Conservation (phyloP, 2,113 vertebrate genomes). For the Ptychochromis oligacanthus region DNA sequence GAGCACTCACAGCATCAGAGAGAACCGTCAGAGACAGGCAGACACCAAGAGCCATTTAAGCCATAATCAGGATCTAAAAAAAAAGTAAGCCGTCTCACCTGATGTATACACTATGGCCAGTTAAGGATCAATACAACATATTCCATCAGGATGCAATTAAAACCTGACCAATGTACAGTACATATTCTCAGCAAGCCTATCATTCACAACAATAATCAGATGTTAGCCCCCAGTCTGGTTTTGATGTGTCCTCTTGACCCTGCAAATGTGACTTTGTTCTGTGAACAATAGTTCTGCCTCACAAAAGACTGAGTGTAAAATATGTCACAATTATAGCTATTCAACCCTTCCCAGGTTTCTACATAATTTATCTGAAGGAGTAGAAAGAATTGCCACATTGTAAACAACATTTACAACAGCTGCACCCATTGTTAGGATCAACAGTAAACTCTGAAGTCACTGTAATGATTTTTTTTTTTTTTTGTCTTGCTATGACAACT, state of each 20-base stretch:
- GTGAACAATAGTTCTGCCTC: constrained; percentile 35
- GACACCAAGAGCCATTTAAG: neutral
- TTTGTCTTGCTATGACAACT: neutral
- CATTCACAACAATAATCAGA: neutral
- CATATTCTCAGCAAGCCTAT: neutral
- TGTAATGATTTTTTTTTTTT: neutral
- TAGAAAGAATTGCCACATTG: constrained; percentile 8
- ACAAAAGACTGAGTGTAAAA: constrained; percentile 17
- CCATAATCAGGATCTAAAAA: neutral
- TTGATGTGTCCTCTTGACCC: constrained; percentile 20
- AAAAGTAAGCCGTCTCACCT: neutral
- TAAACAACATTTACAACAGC: constrained; percentile 31
- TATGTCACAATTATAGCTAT: constrained; percentile 17
- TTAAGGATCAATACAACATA: neutral
- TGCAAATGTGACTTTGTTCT: constrained; percentile 44
- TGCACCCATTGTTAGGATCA: constrained; percentile 30
- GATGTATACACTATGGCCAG: neutral
- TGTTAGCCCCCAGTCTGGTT: neutral
- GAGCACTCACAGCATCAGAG: neutral
- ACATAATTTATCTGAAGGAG: constrained; percentile 21
- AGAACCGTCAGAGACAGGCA: neutral
- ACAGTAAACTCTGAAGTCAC: neutral
- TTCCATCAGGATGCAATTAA: neutral
- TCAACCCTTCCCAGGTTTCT: constrained; percentile 2
- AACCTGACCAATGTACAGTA: neutral